phyloP scores from a whole-genome alignment of 2,888 invertebrate species.

The Alentia gelatinosa region DNA sequence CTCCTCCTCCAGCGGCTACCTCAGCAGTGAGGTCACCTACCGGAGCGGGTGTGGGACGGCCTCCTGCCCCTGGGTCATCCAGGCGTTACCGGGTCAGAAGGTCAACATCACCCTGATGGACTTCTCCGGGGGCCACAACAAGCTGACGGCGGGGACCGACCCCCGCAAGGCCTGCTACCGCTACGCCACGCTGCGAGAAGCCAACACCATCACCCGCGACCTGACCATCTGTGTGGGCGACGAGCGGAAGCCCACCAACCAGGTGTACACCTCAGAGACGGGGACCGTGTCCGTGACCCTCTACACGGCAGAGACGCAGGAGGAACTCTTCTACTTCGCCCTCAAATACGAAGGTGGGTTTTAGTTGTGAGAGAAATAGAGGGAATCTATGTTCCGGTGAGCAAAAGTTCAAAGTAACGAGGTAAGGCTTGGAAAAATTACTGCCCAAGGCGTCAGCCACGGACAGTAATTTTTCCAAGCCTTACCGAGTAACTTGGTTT shows the following conservation, averaged over 20 bases:
- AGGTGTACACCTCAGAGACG: constrained; percentile 46
- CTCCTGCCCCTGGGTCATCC: constrained; percentile 60
- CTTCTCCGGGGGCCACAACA: constrained; percentile 52
- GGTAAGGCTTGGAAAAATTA: too few relatives aligned
- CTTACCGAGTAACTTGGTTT: too few relatives aligned
- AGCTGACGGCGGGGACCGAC: background rate
- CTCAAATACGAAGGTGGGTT: constrained; percentile 54
- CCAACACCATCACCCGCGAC: constrained; percentile 45
- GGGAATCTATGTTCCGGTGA: too few relatives aligned
- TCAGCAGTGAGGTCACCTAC: constrained; percentile 56
- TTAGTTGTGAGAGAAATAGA: too few relatives aligned
- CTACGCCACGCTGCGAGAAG: constrained; percentile 49
- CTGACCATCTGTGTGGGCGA: constrained; percentile 46
- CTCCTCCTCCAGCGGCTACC: constrained; percentile 24
- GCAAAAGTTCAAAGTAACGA: too few relatives aligned
- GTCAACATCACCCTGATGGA: constrained; percentile 59
- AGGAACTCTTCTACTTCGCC: constrained; percentile 51
- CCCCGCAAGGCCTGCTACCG: constrained; percentile 52
- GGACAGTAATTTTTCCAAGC: too few relatives aligned
- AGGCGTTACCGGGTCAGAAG: constrained; percentile 56
- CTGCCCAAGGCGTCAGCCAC: too few relatives aligned
- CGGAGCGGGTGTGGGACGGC: constrained; percentile 55
- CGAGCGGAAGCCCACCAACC: background rate
- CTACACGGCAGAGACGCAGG: constrained; percentile 42
- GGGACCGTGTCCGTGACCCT: constrained; percentile 36